phyloP scores from a whole-genome alignment of 2,113 vertebrate genomes.

The Osmerus mordax region DNA sequence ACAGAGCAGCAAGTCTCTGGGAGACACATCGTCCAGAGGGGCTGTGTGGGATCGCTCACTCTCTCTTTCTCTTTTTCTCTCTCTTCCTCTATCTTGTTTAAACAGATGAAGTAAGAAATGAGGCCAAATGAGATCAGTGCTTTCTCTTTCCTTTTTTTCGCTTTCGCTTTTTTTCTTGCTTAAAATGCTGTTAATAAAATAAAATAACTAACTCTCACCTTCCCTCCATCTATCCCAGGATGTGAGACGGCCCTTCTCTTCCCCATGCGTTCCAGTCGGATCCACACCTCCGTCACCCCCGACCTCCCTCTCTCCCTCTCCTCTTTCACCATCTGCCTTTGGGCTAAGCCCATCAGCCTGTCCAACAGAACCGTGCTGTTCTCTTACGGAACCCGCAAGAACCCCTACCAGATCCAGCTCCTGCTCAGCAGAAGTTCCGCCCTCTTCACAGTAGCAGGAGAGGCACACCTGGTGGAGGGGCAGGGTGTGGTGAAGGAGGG shows the following conservation, averaged over 20 bases:
- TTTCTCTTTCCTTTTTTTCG: background rate
- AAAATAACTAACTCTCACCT: background rate
- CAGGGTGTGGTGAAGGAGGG: conserved; percentile 46
- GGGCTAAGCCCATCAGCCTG: conserved; percentile 81
- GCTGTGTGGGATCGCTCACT: background rate
- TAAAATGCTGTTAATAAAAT: background rate
- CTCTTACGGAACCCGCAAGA: conserved; percentile 86
- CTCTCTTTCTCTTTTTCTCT: background rate
- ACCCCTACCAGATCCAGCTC: conserved; percentile 88
- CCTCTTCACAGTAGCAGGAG: conserved; percentile 74
- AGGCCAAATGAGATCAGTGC: background rate
- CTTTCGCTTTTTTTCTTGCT: background rate
- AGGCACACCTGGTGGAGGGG: conserved; percentile 73
- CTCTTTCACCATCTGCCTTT: conserved; percentile 85
- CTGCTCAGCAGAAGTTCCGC: conserved; percentile 70
- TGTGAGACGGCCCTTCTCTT: conserved; percentile 89
- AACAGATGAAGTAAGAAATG: conserved; percentile 26
- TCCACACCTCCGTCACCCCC: conserved; percentile 80
- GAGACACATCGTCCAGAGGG: background rate
- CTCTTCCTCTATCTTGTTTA: conserved; percentile 2
- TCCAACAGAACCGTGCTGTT: conserved; percentile 87
- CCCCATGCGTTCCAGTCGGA: conserved; percentile 90
- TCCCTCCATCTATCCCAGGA: conserved; percentile 63
- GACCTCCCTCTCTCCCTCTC: conserved; percentile 64
- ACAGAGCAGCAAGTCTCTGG: too few species aligned